Conservation (phyloP, 2,797 vertebrate genomes). For the Leptodactylus fallax region DNA sequence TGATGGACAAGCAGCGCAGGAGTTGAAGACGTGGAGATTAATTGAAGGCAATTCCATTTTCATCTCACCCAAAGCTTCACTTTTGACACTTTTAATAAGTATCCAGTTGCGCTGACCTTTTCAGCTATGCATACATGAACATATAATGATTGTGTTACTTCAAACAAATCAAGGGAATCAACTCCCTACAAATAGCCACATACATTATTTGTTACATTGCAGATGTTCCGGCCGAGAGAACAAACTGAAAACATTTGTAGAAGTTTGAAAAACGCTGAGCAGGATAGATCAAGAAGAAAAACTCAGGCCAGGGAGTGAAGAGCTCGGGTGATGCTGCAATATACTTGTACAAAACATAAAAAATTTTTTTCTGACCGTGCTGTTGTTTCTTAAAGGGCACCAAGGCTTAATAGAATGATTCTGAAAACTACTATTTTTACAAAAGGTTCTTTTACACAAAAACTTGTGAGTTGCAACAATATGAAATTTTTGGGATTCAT, state of each 20-base stretch:
- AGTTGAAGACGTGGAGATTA: neutral
- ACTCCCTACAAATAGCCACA: constrained; percentile 21
- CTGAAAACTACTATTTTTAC: too few species aligned
- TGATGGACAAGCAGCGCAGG: neutral
- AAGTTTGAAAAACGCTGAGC: neutral
- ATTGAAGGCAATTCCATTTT: neutral
- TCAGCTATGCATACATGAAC: constrained; percentile 30
- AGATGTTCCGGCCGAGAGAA: neutral
- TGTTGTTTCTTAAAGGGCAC: too few species aligned
- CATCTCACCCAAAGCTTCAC: neutral
- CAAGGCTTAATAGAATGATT: too few species aligned
- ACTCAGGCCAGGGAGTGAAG: neutral
- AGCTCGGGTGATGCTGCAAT: too few species aligned
- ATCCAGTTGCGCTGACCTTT: constrained; percentile 44
- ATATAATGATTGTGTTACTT: constrained; percentile 40
- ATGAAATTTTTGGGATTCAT: too few species aligned
- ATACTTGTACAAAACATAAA: too few species aligned
- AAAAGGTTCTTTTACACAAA: too few species aligned
- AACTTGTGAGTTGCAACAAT: too few species aligned
- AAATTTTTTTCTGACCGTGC: too few species aligned
- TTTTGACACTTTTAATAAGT: neutral
- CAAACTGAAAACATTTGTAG: too few species aligned
- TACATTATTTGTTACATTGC: constrained; percentile 39
- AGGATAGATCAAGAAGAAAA: neutral
- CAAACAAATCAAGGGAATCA: constrained; percentile 41